Conservation (phyloP, 1,140 invertebrate species). For the Brachionus plicatilis region DNA sequence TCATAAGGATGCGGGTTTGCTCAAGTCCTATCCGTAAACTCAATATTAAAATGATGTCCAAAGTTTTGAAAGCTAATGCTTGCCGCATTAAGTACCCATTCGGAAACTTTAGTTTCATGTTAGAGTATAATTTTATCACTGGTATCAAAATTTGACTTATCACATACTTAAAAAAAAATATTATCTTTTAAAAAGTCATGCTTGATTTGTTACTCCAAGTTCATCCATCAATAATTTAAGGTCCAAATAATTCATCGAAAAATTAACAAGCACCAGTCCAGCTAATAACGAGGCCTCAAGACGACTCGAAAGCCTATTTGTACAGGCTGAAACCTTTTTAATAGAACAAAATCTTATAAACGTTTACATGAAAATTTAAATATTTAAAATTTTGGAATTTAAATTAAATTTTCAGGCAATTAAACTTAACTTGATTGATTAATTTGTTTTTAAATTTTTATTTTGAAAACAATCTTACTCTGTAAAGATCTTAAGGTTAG, state of each 20-base stretch:
- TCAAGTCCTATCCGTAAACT: conserved; percentile 73
- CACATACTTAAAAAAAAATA: conserved; percentile 43
- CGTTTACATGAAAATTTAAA: not conserved
- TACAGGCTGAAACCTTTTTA: not conserved
- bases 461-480: no score
- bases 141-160: conserved; percentile 70
- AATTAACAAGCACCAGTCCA: conserved; percentile 42
- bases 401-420: no score
- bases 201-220: conserved; percentile 42
- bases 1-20: conserved; percentile 72
- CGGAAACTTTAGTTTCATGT: conserved; percentile 70
- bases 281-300: conserved; percentile 44
- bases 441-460: no score
- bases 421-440: no score
- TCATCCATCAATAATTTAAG: conserved; percentile 48
- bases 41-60: conserved; percentile 72
- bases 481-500: no score
- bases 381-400: not conserved
- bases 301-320: conserved; percentile 41
- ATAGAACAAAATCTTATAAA: not conserved
- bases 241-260: conserved; percentile 43
- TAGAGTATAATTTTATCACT: conserved; percentile 58
- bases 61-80: conserved; percentile 69
- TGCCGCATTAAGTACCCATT: conserved; percentile 67
- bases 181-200: not conserved